A percentile compares a stretch with the other conserved stretches of the same genome.
Evolutionary conservation across 2,797 vertebrate genomes (phyloP).

Genomic region (Artibeus jamaicensis): DNA sequence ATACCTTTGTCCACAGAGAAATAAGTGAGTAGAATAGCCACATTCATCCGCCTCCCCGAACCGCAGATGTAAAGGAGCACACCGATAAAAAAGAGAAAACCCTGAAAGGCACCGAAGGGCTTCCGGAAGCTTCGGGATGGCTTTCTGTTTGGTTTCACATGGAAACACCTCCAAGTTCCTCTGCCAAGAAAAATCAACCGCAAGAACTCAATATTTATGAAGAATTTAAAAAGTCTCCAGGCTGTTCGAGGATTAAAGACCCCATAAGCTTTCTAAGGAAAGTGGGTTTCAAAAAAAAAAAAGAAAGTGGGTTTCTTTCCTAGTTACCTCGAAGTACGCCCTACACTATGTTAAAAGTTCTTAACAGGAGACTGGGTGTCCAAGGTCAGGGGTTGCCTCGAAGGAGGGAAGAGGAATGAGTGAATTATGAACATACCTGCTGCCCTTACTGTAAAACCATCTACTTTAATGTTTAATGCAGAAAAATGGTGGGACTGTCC

Average conservation of each 20-base stretch:
- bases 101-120: background rate
- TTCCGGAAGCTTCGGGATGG: background rate
- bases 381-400: background rate
- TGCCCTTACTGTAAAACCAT: background rate
- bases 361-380: background rate
- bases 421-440: background rate
- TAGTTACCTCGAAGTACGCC: background rate
- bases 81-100: background rate
- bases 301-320: slow-evolving; percentile 40
- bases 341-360: background rate
- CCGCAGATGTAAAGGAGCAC: background rate
- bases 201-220: slow-evolving; percentile 40
- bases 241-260: background rate
- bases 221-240: slow-evolving; percentile 29
- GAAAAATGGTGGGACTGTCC: background rate
- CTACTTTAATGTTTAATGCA: background rate
- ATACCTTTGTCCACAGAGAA: slow-evolving; percentile 42
- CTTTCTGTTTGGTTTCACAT: background rate
- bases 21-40: background rate
- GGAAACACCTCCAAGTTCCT: background rate
- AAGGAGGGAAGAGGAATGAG: background rate
- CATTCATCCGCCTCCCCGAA: background rate
- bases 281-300: slow-evolving; percentile 14
- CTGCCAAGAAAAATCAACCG: slow-evolving; percentile 45
- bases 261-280: slow-evolving; percentile 41